These are phyloP conservation scores for Dasyprocta punctata DNA, from an alignment of 2,113 vertebrate genomes.

Conservation along the genomic window DNA sequence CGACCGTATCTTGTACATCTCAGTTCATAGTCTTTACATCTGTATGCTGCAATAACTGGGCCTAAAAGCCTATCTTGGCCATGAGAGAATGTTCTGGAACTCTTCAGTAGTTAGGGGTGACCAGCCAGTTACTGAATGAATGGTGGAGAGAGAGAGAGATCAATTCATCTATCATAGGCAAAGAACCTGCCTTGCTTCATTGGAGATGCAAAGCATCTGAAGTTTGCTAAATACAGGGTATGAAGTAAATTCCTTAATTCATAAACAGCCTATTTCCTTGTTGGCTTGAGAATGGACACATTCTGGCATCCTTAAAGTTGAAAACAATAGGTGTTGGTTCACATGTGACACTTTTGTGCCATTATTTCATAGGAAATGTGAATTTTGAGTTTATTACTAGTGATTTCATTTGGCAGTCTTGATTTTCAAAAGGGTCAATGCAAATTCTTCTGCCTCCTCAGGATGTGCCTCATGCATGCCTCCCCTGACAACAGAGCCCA, in stretches of 20 bases:
- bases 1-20: not conserved
- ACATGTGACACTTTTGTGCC: not conserved
- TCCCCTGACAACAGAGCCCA: not conserved
- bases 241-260: slow-evolving; percentile 30
- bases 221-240: slow-evolving; percentile 21
- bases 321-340: not conserved
- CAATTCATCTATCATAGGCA: not conserved
- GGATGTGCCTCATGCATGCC: not conserved
- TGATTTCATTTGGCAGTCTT: slow-evolving; percentile 52
- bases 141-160: not conserved
- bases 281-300: slow-evolving; percentile 20
- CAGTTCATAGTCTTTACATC: not conserved
- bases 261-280: not conserved
- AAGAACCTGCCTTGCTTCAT: not conserved
- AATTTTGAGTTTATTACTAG: not conserved
- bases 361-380: slow-evolving; percentile 37
- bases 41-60: not conserved
- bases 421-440: slow-evolving; percentile 44
- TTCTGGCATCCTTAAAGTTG: slow-evolving; percentile 25
- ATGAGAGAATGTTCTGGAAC: not conserved
- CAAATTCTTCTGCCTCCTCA: not conserved
- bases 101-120: not conserved
- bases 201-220: slow-evolving; percentile 31
- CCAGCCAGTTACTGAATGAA: not conserved
- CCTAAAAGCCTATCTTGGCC: not conserved